phyloP scores from a whole-genome alignment of 2,113 vertebrate species.

The Fregetta grallaria region DNA sequence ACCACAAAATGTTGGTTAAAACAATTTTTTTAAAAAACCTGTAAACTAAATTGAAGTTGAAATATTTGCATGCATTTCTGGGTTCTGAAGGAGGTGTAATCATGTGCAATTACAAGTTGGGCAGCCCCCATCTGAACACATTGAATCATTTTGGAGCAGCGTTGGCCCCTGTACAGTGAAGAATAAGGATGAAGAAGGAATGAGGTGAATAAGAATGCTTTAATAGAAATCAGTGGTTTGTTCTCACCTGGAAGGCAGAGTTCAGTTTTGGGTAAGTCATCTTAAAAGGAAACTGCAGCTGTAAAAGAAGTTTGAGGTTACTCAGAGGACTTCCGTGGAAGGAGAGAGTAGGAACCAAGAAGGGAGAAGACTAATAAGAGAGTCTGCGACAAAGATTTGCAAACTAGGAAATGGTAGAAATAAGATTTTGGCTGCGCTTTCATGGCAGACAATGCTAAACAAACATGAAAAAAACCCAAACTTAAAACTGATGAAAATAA shows the following conservation, averaged over 20 bases:
- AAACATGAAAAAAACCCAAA: not conserved
- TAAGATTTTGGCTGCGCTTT: not conserved
- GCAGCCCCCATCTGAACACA: not conserved
- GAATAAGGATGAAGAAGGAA: not conserved
- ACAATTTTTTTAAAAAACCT: not conserved
- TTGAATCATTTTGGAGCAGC: not conserved
- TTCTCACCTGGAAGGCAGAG: not conserved
- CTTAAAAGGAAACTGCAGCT: not conserved
- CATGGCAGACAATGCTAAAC: not conserved
- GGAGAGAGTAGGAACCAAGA: not conserved
- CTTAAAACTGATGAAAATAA: not conserved
- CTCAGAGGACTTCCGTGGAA: not conserved
- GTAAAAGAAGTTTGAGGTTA: not conserved
- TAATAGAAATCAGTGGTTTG: not conserved
- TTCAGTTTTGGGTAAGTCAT: not conserved
- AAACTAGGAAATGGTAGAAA: not conserved
- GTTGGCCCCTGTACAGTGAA: not conserved
- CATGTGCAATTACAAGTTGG: not conserved
- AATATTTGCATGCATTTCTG: not conserved
- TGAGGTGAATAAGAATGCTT: not conserved
- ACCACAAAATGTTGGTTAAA: conserved; percentile 16
- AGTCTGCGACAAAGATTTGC: not conserved
- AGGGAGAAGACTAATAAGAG: not conserved
- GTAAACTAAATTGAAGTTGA: not conserved
- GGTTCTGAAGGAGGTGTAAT: not conserved